Evolutionary conservation across 2,113 vertebrate species (phyloP).

Genomic region (Irena cyanogastra): DNA sequence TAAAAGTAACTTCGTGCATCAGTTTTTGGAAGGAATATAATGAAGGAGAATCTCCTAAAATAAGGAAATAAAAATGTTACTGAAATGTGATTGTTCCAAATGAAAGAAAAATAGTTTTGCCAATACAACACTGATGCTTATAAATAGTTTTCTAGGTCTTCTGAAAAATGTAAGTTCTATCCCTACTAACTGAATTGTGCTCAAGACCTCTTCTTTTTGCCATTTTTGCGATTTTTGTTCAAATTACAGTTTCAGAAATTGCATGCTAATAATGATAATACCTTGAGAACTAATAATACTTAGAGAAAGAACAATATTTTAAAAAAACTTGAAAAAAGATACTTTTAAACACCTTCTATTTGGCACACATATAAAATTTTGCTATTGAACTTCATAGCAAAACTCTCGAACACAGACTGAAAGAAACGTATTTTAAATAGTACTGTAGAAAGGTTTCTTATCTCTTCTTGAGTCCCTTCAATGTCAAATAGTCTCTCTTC

Average conservation of each 20-base stretch:
- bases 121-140: not conserved
- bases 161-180: not conserved
- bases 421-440: not conserved
- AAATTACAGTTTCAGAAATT: not conserved
- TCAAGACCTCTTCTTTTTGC: not conserved
- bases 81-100: not conserved
- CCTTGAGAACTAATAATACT: not conserved
- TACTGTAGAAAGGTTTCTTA: not conserved
- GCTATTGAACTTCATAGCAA: not conserved
- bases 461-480: not conserved
- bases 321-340: not conserved
- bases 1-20: not conserved
- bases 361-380: not conserved
- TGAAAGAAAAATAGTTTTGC: not conserved
- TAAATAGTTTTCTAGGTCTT: not conserved
- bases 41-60: not conserved
- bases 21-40: not conserved
- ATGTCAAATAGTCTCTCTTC: not conserved
- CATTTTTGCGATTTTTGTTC: not conserved
- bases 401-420: not conserved
- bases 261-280: not conserved
- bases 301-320: not conserved
- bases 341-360: not conserved
- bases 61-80: not conserved
- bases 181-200: not conserved